Evolutionary conservation across 2,797 vertebrate species (phyloP).

Genomic region (Chiloscyllium punctatum): DNA sequence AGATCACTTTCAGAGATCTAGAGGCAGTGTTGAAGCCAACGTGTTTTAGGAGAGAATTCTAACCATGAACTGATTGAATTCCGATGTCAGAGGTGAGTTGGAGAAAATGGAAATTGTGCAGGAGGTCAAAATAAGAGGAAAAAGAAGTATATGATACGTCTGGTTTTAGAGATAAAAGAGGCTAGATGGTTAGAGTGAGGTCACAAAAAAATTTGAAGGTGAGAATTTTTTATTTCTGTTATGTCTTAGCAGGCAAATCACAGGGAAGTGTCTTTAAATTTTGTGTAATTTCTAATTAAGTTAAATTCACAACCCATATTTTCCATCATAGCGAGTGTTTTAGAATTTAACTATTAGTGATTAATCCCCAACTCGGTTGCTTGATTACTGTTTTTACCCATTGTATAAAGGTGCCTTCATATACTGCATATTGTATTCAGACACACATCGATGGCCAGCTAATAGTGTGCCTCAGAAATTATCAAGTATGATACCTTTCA

Average conservation of each 20-base stretch:
- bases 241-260: background rate
- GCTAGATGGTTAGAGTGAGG: background rate
- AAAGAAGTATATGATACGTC: background rate
- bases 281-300: background rate
- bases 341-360: background rate
- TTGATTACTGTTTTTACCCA: background rate
- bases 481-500: background rate
- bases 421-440: background rate
- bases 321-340: background rate
- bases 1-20: background rate
- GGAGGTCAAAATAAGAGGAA: background rate
- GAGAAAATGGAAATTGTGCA: too few relatives aligned
- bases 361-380: background rate
- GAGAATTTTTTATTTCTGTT: background rate
- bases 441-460: background rate
- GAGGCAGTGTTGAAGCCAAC: too few relatives aligned
- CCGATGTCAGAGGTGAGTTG: background rate
- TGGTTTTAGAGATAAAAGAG: too few relatives aligned
- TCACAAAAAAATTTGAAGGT: background rate
- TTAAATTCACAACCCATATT: background rate
- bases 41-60: background rate
- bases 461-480: background rate
- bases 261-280: background rate
- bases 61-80: background rate
- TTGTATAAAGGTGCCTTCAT: background rate